phyloP scores from a whole-genome alignment of 1,140 invertebrate genomes.

The Lepeophtheirus salmonis region DNA sequence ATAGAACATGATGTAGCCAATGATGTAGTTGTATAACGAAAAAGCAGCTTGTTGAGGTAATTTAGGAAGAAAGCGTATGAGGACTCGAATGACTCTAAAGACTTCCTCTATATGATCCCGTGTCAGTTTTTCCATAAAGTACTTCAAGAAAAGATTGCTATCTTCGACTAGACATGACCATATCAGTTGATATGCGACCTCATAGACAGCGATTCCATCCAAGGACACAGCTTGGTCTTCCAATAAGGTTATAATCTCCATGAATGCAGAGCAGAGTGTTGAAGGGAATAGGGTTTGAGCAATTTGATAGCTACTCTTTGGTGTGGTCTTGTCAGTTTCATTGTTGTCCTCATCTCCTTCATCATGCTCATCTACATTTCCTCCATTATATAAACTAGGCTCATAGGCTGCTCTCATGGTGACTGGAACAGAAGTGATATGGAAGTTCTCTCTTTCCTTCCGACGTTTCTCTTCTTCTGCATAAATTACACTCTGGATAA shows the following conservation, averaged over 20 bases:
- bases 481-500: constrained; percentile 79
- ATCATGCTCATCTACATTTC: constrained; percentile 57
- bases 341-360: constrained; percentile 31
- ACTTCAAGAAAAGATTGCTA: constrained; percentile 79
- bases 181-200: constrained; percentile 77
- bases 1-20: constrained; percentile 99
- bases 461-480: constrained; percentile 87
- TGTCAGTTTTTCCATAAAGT: constrained; percentile 86
- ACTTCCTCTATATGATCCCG: constrained; percentile 85
- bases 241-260: constrained; percentile 79
- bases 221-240: constrained; percentile 85
- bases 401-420: constrained; percentile 68
- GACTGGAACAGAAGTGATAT: constrained; percentile 91
- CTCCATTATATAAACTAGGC: constrained; percentile 66
- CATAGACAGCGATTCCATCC: constrained; percentile 78
- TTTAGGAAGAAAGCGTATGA: constrained; percentile 71
- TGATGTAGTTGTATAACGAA: constrained; percentile 95
- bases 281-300: constrained; percentile 91
- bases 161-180: constrained; percentile 97
- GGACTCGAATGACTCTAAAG: constrained; percentile 72
- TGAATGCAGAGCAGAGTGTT: constrained; percentile 76
- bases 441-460: constrained; percentile 80
- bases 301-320: constrained; percentile 22
- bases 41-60: constrained; percentile 94
- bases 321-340: not conserved